Percentiles rank a stretch among this genome's conserved stretches.
Evolutionary conservation across 2,888 invertebrate genomes (phyloP).

Genomic region (Blastobasis adustella): DNA sequence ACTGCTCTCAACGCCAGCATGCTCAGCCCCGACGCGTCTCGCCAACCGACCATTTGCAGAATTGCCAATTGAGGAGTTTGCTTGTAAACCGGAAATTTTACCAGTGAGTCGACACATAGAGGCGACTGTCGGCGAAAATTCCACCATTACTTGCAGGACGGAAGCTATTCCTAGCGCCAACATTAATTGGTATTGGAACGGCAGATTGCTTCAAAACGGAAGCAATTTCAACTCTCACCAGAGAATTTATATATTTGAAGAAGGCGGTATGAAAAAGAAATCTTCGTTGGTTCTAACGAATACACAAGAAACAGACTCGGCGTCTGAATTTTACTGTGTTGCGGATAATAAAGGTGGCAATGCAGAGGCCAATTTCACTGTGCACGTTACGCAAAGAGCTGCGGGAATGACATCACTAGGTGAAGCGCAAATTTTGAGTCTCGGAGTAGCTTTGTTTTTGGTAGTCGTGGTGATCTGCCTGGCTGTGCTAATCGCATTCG

Average conservation of each 20-base stretch:
- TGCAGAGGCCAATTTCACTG: conserved; percentile 91
- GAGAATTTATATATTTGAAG: conserved; percentile 83
- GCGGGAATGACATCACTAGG: conserved; percentile 88
- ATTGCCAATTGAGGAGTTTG: conserved; percentile 86
- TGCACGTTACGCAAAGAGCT: conserved; percentile 85
- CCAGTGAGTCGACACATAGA: conserved; percentile 85
- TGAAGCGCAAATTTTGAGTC: conserved; percentile 88
- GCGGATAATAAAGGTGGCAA: conserved; percentile 93
- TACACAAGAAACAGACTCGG: conserved; percentile 86
- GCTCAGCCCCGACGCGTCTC: conserved; percentile 81
- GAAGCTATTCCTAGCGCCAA: conserved; percentile 87
- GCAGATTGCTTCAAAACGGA: conserved; percentile 83
- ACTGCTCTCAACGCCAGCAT: conserved; percentile 85
- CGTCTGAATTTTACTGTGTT: conserved; percentile 88
- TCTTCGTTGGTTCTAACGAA: conserved; percentile 86
- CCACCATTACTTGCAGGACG: conserved; percentile 87
- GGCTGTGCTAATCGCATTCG: conserved; percentile 80
- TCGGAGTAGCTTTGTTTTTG: conserved; percentile 87
- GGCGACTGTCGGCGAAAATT: conserved; percentile 87
- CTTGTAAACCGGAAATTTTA: conserved; percentile 87
- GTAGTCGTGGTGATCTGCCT: conserved; percentile 84
- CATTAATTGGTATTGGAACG: conserved; percentile 92
- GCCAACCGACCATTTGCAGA: conserved; percentile 84
- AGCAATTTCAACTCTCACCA: conserved; percentile 87
- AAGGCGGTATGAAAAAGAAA: conserved; percentile 83